A percentile compares a stretch with the other conserved stretches of the same genome.
Conservation (phyloP, 2,888 invertebrate genomes). For the Mayetiola destructor region DNA sequence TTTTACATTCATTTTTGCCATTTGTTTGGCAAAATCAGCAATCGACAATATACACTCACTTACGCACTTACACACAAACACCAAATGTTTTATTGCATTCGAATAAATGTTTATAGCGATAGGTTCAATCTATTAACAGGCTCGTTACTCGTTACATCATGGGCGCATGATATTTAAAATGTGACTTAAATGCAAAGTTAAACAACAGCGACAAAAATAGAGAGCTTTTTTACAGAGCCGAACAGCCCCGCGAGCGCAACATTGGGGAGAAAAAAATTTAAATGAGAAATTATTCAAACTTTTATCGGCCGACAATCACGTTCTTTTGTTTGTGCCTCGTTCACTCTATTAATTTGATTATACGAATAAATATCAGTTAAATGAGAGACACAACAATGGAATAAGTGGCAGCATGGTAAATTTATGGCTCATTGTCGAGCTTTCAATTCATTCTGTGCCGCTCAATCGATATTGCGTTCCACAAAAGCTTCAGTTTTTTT, state of each 20-base stretch:
- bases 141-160: conserved; percentile 7
- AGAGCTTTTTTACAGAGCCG: no score
- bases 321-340: background rate
- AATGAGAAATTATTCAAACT: no score
- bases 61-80: background rate
- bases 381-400: conserved; percentile 7
- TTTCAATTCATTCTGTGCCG: background rate
- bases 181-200: no score
- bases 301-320: conserved; percentile 4
- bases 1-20: no score
- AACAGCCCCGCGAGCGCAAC: no score
- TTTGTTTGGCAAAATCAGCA: background rate
- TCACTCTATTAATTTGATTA: background rate
- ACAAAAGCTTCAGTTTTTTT: background rate
- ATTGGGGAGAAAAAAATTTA: no score
- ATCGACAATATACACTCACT: background rate
- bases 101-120: background rate
- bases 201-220: conserved; percentile 2
- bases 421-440: background rate
- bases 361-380: conserved; percentile 10
- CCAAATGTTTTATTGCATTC: background rate
- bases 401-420: background rate
- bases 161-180: background rate
- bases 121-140: conserved; percentile 7
- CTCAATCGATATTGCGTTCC: background rate